These are phyloP conservation scores for Coreius guichenoti DNA, from an alignment of 2,797 vertebrate genomes.

Conservation along the genomic window DNA sequence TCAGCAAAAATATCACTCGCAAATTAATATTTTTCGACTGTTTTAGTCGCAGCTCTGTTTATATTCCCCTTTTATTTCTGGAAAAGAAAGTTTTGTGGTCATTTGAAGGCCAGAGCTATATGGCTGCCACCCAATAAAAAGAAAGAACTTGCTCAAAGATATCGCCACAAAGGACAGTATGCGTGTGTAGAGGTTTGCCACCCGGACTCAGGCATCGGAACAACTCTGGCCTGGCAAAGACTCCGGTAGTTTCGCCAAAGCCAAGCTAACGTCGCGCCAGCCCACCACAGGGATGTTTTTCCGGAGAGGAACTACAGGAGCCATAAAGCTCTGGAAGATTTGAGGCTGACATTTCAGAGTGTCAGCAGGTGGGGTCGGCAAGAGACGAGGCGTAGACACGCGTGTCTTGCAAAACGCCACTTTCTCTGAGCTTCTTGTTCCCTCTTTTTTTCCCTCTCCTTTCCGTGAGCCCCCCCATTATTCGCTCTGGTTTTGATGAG, in stretches of 20 bases:
- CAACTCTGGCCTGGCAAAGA: not conserved
- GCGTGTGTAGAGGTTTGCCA: conserved; percentile 9
- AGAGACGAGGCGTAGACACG: conserved; percentile 30
- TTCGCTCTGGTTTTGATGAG: conserved; percentile 45
- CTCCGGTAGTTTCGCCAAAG: not conserved
- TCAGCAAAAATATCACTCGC: too few species aligned
- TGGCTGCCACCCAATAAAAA: not conserved
- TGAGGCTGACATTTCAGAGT: conserved; percentile 60
- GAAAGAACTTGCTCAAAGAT: not conserved
- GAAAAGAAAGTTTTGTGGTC: not conserved
- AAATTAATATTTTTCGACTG: too few species aligned
- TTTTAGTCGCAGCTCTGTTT: too few species aligned
- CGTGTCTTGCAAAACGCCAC: conserved; percentile 43
- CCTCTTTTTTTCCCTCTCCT: not conserved
- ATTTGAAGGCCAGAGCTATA: too few species aligned
- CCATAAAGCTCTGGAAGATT: conserved; percentile 56
- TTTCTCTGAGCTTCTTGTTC: conserved; percentile 6
- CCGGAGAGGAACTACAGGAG: conserved; percentile 48
- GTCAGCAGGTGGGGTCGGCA: conserved; percentile 48
- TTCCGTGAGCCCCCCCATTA: conserved; percentile 12
- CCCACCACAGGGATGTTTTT: conserved; percentile 43
- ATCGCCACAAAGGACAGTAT: not conserved
- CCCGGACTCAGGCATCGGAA: conserved; percentile 28
- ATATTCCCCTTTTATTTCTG: not conserved
- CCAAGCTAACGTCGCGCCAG: conserved; percentile 32